Evolutionary conservation across 2,797 vertebrate species (phyloP).

Genomic region (Myotis myotis): DNA sequence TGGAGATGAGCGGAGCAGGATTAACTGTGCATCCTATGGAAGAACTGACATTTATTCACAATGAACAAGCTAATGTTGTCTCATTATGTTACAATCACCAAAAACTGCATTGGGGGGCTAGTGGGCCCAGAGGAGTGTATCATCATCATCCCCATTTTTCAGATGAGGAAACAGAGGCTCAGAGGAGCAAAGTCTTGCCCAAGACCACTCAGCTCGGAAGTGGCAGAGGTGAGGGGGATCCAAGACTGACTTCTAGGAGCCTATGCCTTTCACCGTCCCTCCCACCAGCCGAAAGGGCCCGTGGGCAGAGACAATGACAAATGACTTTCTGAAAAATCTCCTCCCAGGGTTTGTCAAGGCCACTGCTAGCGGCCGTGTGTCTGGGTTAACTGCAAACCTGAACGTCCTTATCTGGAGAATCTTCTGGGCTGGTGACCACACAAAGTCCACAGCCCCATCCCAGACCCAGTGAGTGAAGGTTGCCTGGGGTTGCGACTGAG

Average conservation of each 20-base stretch:
- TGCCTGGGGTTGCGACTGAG: background rate
- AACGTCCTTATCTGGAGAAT: background rate
- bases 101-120: background rate
- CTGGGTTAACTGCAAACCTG: background rate
- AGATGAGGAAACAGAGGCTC: background rate
- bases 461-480: background rate
- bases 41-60: background rate
- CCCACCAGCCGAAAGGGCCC: background rate
- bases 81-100: background rate
- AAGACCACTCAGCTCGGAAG: background rate
- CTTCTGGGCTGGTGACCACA: background rate
- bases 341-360: background rate
- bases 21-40: background rate
- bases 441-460: background rate
- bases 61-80: background rate
- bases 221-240: background rate
- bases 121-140: background rate
- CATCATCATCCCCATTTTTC: background rate
- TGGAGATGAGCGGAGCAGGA: background rate
- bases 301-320: background rate
- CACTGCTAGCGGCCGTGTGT: background rate
- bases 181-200: background rate
- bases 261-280: background rate
- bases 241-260: background rate
- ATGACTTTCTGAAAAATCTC: background rate